phyloP scores from a whole-genome alignment of 2,797 vertebrate genomes.

The Morus bassanus region DNA sequence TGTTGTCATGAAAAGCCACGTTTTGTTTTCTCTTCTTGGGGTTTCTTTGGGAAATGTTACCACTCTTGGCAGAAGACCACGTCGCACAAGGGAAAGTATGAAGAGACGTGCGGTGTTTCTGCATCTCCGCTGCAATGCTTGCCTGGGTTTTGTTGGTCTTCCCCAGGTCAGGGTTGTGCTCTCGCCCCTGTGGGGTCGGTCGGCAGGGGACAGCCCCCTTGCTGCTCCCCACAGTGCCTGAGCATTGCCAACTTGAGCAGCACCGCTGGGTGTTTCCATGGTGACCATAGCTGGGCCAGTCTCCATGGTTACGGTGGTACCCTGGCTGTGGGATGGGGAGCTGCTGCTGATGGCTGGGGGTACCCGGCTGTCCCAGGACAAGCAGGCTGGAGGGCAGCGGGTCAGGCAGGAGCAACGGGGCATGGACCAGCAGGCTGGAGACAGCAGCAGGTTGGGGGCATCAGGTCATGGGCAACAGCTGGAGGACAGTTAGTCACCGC shows the following conservation, averaged over 20 bases:
- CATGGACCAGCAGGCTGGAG: neutral
- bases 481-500: neutral
- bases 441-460: neutral
- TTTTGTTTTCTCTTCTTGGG: neutral
- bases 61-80: rapidly evolving
- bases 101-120: neutral
- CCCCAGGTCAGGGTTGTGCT: rapidly evolving
- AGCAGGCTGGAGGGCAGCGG: rapidly evolving
- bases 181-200: neutral
- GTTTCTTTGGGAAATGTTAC: neutral
- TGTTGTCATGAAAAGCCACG: neutral
- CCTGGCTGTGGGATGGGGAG: slow-evolving; percentile 10
- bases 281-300: neutral
- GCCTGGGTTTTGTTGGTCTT: neutral
- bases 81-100: rapidly evolving
- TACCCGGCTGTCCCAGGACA: neutral
- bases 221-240: neutral
- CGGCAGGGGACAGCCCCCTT: neutral
- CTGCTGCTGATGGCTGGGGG: neutral
- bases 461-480: neutral
- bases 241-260: slow-evolving; percentile 15
- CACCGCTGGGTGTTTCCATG: neutral
- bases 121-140: neutral
- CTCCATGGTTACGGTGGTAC: neutral
- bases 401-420: neutral